phyloP scores from a whole-genome alignment of 2,113 vertebrate species.

The Mormoops blainvillei region DNA sequence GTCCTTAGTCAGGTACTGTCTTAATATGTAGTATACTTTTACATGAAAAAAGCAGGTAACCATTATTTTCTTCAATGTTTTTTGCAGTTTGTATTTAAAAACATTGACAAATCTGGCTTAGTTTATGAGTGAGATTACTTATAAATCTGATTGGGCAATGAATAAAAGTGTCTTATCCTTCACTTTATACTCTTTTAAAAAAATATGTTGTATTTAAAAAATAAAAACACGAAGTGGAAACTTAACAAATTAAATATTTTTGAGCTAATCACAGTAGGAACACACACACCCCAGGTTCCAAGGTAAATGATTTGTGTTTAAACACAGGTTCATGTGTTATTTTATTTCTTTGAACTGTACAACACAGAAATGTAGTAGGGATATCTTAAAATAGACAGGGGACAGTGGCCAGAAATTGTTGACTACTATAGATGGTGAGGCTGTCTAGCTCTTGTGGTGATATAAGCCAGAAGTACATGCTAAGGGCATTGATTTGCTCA shows the following conservation, averaged over 20 bases:
- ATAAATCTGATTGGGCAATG: conserved; percentile 53
- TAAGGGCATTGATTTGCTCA: conserved; percentile 87
- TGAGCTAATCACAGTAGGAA: conserved; percentile 28
- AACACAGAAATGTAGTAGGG: conserved; percentile 83
- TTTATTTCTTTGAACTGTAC: conserved; percentile 80
- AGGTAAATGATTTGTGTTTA: conserved; percentile 77
- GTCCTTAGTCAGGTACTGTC: neutral
- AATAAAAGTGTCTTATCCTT: conserved; percentile 48
- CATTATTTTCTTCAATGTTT: conserved; percentile 4
- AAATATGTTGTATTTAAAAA: conserved; percentile 3
- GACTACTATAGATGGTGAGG: conserved; percentile 99
- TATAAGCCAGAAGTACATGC: conserved; percentile 91
- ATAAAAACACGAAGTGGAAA: conserved; percentile 58
- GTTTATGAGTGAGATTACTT: conserved; percentile 12
- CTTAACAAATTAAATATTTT: conserved; percentile 55
- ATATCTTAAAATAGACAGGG: conserved; percentile 92
- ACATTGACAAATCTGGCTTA: neutral
- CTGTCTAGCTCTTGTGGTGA: conserved; percentile 87
- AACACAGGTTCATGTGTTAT: conserved; percentile 78
- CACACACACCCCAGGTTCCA: conserved; percentile 59
- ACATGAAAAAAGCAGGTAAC: neutral
- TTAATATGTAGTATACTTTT: conserved; percentile 16
- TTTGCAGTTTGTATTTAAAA: conserved; percentile 44
- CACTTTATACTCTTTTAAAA: conserved; percentile 30
- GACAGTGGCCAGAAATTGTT: conserved; percentile 85